Base-by-base conservation (phyloP, 2,113 vertebrate genomes). In the Saimiri boliviensis region DNA sequence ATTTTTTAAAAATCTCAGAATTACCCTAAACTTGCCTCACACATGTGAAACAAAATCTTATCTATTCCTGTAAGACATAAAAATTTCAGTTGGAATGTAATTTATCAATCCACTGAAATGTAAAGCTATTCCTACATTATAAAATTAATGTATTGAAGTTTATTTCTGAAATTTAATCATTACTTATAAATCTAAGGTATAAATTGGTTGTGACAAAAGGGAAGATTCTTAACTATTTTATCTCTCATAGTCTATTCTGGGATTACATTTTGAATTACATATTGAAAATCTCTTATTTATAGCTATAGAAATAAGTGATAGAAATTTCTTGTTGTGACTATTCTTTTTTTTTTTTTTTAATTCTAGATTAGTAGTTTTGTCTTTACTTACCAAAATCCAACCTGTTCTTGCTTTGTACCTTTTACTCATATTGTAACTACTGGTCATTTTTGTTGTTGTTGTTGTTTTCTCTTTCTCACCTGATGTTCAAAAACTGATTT, bases 191-290 rank as follows among this genome's bases (percentile, higher is more conserved):
- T 68, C 23, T 73, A 42, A 94, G 8, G 37, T 87, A 76, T 49
- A 91, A 91, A 71, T 45, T 93, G n/a, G 60, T 66, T 95, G 45
- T 84, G 81, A 35, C 68, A 93, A 83, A 74, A 94, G 63, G 32
- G 11, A 74, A 76, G n/a, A 37, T 2, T 73, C 81, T 56, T 79
- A 83, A 80, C 9, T 60, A 87, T 60, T 52, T 70, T 6, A 20
- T 74, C 60, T 93, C 56, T 84, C n/a, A 54, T 9, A 23, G 7
- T 66, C 23, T 79, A 35, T 21, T 79, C 3, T 27, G 19, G 60
- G 85, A 77, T 2, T 92, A 71, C 20, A 86, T 82, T 90, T 37
- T 68, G 52, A 91, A 84, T 90, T 6, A 80, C 37, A 73, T 77
- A 21, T 25, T 94, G 54, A 90, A 52, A 80, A 73, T 89, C 27